phyloP scores from a whole-genome alignment of 1,140 invertebrate genomes.

The Drosophila insularis region DNA sequence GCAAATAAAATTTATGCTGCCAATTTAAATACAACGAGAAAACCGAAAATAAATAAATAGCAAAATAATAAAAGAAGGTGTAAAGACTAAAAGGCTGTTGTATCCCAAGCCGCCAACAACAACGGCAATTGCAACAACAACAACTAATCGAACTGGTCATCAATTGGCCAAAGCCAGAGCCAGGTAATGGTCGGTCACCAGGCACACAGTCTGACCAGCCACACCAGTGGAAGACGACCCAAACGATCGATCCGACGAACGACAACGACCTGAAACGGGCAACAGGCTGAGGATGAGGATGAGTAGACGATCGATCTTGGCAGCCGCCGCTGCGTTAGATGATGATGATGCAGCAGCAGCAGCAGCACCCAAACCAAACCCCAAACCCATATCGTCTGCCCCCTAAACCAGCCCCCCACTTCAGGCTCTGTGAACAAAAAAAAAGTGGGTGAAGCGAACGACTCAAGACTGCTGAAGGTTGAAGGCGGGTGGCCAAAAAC shows the following conservation, averaged over 20 bases:
- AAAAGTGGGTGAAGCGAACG: slow-evolving; percentile 63
- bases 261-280: slow-evolving; percentile 67
- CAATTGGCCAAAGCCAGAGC: slow-evolving; percentile 78
- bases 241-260: slow-evolving; percentile 73
- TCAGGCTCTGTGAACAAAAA: neutral
- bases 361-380: neutral
- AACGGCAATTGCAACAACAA: slow-evolving; percentile 52
- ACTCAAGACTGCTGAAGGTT: slow-evolving; percentile 21
- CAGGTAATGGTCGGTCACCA: slow-evolving; percentile 75
- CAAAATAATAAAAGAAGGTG: slow-evolving; percentile 78
- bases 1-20: slow-evolving; percentile 73
- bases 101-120: slow-evolving; percentile 46
- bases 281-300: slow-evolving; percentile 37
- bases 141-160: slow-evolving; percentile 82
- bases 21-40: slow-evolving; percentile 76
- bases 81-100: slow-evolving; percentile 70
- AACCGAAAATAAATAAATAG: slow-evolving; percentile 53
- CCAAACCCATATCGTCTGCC: too few relatives aligned
- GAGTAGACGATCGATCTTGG: slow-evolving; percentile 72
- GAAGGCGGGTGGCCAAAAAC: slow-evolving; percentile 55
- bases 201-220: slow-evolving; percentile 17
- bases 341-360: slow-evolving; percentile 41
- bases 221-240: slow-evolving; percentile 26
- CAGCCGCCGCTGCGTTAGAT: slow-evolving; percentile 65
- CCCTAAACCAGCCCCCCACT: slow-evolving; percentile 19